Evolutionary conservation across 1,140 invertebrate genomes (phyloP).

Genomic region (Eueides isabella): DNA sequence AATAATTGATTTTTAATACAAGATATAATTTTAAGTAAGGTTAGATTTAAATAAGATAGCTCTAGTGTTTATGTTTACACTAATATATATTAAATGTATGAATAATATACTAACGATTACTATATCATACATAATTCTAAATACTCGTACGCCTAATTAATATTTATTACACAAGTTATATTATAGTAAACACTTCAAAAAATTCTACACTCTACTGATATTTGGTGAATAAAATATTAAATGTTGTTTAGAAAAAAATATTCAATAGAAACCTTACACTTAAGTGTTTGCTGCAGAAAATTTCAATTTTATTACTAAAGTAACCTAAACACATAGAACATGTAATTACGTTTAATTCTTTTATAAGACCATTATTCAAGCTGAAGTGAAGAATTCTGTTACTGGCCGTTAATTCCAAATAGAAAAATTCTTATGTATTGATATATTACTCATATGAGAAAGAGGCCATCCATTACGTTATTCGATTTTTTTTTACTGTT

Average conservation of each 20-base stretch:
- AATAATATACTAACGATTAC: background rate
- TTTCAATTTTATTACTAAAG: background rate
- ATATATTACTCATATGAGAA: no score
- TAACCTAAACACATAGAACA: background rate
- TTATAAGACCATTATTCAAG: no score
- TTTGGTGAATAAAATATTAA: slow-evolving; percentile 8
- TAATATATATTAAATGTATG: background rate
- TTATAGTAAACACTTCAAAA: slow-evolving; percentile 24
- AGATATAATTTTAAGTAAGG: no score
- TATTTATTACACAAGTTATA: slow-evolving; percentile 14
- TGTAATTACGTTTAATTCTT: background rate
- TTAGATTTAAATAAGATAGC: background rate
- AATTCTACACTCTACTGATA: slow-evolving; percentile 23
- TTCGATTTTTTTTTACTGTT: no score
- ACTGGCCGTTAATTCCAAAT: no score
- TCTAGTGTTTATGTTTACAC: background rate
- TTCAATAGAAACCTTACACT: background rate
- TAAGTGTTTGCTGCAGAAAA: background rate
- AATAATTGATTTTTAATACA: slow-evolving; percentile 3
- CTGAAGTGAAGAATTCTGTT: no score
- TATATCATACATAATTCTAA: slow-evolving; percentile 10
- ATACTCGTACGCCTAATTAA: slow-evolving; percentile 16
- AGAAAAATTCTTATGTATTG: no score
- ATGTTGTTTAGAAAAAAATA: background rate
- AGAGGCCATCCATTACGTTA: no score